Evolutionary conservation across 1,140 invertebrate genomes (phyloP), one percentile per base, ranked within the genome.

Genomic region (Heliconius hewitsoni): DNA sequence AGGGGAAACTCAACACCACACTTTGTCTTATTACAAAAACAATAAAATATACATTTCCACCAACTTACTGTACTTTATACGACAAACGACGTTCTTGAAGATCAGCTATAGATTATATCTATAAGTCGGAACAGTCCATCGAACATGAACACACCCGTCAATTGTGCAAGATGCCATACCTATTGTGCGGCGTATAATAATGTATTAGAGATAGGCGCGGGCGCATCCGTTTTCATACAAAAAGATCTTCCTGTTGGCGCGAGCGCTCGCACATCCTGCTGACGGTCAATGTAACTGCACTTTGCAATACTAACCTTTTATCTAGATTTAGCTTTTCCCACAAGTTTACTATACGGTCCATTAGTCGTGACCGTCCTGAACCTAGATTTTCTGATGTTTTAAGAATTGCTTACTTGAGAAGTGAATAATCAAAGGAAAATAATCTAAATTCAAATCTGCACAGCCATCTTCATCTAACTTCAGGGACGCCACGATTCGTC

Each of bases 141-240:
- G 27, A 13, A 71, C 34, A 71, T 71, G 34, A 71, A 13, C 34
- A 19, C 37, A 71, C 23, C 30, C 18, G 30, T 72, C 37, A n/a
- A 19, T 39, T 72, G 71, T 72, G 71, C 60, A 66, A 66, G 60
- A 66, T 1, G 60, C 3, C 57, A 66, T 66, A 66, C 57, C 23
- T 8, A 57, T 57, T 57, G 55, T 57, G 3, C 42, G 13, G 13
- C 13, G n/a, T 55, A 16, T 2, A 9, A 27, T 27, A 30, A 66
- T 27, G 57, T 66, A n/a, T n/a, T 27, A 66, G 57, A 71, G 66
- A 39, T 77, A 77, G 66, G 42, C 66, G 76, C 76, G 50, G 27
- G 46, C 70, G 76, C 70, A 72, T 77, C 76, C 76, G 76, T 52
- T n/a, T 34, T 27, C 27, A n/a, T 18, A 77, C 76, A 77, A 77